Percentiles rank a stretch among this genome's conserved stretches.
phyloP scores from a whole-genome alignment of 1,140 invertebrate genomes.

The Nixonia krombeini region DNA sequence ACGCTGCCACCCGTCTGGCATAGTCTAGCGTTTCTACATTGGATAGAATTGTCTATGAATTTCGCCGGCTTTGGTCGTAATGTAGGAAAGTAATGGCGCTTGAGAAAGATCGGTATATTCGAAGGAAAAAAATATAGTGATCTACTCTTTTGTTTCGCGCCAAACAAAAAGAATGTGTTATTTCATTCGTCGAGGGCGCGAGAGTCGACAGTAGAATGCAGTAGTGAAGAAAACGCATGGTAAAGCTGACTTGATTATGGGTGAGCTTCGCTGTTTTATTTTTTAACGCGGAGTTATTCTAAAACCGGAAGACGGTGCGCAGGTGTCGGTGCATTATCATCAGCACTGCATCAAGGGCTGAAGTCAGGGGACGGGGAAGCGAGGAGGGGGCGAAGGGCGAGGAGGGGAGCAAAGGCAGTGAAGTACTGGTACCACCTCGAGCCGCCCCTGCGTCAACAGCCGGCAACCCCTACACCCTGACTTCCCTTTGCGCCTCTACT shows the following conservation, averaged over 20 bases:
- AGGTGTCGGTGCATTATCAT: constrained; percentile 19
- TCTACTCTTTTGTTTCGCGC: too few relatives aligned
- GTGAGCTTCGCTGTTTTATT: neutral
- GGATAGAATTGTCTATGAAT: constrained; percentile 53
- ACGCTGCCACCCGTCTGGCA: constrained; percentile 61
- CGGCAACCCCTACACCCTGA: constrained; percentile 34
- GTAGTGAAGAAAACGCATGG: neutral
- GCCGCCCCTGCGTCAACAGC: constrained; percentile 50
- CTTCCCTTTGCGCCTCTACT: constrained; percentile 38
- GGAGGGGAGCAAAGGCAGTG: constrained; percentile 6
- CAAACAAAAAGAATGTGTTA: too few relatives aligned
- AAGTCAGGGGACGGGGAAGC: constrained; percentile 1
- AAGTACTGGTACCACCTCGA: constrained; percentile 45
- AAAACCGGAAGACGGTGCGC: constrained; percentile 7
- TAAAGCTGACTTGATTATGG: too few relatives aligned
- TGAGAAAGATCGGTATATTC: too few relatives aligned
- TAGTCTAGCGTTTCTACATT: constrained; percentile 64
- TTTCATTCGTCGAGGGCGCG: too few relatives aligned
- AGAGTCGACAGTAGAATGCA: neutral
- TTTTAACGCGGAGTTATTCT: constrained; percentile 1
- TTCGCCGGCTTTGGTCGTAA: constrained; percentile 27
- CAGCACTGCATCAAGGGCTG: constrained; percentile 13
- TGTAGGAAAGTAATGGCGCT: constrained; percentile 5
- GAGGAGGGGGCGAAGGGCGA: neutral
- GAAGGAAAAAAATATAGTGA: too few relatives aligned